Conservation (phyloP, 1,140 invertebrate species). For the Helicoverpa armigera region DNA sequence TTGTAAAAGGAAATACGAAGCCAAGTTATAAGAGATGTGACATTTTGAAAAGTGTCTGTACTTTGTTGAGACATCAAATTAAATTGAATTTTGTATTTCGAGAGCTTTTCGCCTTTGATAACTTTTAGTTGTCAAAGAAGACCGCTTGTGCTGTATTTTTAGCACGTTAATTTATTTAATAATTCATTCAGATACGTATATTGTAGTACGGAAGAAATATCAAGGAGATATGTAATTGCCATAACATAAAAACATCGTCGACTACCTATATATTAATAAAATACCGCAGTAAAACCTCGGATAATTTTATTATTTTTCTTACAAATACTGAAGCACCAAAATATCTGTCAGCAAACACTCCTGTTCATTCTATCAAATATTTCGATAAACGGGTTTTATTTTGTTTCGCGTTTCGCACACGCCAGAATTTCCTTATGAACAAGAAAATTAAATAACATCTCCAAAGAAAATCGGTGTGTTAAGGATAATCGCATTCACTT, state of each 20-base stretch:
- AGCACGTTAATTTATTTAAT: too few species aligned
- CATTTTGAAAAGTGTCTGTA: background rate
- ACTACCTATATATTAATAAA: background rate
- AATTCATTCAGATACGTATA: too few species aligned
- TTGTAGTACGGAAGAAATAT: too few species aligned
- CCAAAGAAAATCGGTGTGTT: conserved; percentile 23
- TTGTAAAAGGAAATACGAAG: background rate
- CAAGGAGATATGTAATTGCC: too few species aligned
- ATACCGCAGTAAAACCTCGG: background rate
- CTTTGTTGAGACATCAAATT: background rate
- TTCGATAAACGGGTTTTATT: conserved; percentile 29
- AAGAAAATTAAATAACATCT: conserved; percentile 30
- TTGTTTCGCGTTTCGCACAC: background rate
- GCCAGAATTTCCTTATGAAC: background rate
- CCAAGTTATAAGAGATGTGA: background rate
- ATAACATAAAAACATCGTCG: too few species aligned
- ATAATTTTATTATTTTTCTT: conserved; percentile 15
- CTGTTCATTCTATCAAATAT: background rate
- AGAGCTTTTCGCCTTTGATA: too few species aligned
- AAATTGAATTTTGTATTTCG: too few species aligned
- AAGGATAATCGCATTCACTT: conserved; percentile 2
- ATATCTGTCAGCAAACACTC: conserved; percentile 17
- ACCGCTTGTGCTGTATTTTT: too few species aligned
- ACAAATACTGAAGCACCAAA: conserved; percentile 2
- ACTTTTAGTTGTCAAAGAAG: too few species aligned